Percentiles rank a stretch among this genome's conserved stretches.
Conservation (phyloP, 2,888 invertebrate species). For the Archips crataeganus region DNA sequence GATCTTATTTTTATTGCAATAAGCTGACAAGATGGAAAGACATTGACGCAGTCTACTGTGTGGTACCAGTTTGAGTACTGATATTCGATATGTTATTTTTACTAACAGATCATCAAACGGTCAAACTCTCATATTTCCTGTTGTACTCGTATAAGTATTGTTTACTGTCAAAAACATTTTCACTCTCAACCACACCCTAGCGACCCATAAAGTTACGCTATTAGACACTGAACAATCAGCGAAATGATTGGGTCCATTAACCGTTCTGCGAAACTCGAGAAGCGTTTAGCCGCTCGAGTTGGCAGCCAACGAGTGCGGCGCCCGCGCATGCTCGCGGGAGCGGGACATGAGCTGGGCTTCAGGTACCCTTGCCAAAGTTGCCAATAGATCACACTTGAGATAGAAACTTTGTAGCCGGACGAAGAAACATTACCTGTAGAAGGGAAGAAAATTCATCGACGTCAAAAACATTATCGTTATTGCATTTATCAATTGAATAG, state of each 20-base stretch:
- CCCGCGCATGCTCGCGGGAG: conserved; percentile 10
- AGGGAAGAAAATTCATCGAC: too few relatives aligned
- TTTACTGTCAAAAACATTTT: neutral
- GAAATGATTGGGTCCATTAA: conserved; percentile 16
- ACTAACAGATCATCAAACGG: neutral
- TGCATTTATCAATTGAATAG: too few relatives aligned
- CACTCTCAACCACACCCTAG: neutral
- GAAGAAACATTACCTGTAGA: too few relatives aligned
- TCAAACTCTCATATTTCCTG: neutral
- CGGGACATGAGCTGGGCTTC: neutral
- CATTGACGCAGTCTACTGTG: neutral
- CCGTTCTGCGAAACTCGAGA: conserved; percentile 31
- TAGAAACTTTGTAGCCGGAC: too few relatives aligned
- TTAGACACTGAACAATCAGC: conserved; percentile 11
- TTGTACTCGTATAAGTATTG: neutral
- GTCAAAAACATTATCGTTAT: too few relatives aligned
- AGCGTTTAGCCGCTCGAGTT: conserved; percentile 37
- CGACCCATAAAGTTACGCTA: neutral
- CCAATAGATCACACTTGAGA: neutral
- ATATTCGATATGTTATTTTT: neutral
- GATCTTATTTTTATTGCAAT: too few relatives aligned
- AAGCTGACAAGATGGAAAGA: too few relatives aligned
- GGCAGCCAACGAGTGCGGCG: conserved; percentile 20
- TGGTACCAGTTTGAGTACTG: neutral
- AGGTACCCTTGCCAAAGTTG: neutral